Conservation (phyloP, 1,140 invertebrate species). For the Ceratina japonica region DNA sequence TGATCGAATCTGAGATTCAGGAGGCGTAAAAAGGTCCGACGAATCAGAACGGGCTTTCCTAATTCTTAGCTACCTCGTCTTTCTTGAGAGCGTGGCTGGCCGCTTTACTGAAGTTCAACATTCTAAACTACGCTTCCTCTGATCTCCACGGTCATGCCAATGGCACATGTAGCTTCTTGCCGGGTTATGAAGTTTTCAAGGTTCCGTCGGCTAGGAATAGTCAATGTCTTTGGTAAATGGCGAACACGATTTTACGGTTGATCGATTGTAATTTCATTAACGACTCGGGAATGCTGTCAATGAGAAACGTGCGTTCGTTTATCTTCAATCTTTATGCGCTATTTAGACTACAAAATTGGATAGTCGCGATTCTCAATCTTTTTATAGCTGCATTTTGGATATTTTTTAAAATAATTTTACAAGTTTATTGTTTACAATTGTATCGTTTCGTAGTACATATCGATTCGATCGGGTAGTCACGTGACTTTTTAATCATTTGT, state of each 20-base stretch:
- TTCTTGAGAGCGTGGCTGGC: background rate
- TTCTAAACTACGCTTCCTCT: background rate
- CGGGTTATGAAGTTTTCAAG: conserved; percentile 7
- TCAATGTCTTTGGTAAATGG: background rate
- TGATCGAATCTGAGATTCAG: conserved; percentile 11
- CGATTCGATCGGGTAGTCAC: too few species aligned
- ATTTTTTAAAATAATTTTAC: too few species aligned
- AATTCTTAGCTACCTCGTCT: background rate
- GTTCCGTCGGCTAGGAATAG: conserved; percentile 3
- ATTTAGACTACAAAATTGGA: too few species aligned
- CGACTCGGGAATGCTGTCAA: too few species aligned
- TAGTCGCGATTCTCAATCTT: background rate
- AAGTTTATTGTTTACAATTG: too few species aligned
- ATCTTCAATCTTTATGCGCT: too few species aligned
- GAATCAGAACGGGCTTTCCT: background rate
- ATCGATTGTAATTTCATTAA: background rate
- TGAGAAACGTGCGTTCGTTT: too few species aligned
- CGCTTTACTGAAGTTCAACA: conserved; percentile 7
- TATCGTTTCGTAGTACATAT: too few species aligned
- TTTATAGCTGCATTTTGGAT: background rate
- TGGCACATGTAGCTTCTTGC: background rate
- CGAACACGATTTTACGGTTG: background rate
- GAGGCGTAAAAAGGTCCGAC: background rate
- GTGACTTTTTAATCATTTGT: too few species aligned
- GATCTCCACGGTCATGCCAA: background rate